Evolutionary conservation across 2,888 invertebrate genomes (phyloP).

Genomic region (Panopea generosa): DNA sequence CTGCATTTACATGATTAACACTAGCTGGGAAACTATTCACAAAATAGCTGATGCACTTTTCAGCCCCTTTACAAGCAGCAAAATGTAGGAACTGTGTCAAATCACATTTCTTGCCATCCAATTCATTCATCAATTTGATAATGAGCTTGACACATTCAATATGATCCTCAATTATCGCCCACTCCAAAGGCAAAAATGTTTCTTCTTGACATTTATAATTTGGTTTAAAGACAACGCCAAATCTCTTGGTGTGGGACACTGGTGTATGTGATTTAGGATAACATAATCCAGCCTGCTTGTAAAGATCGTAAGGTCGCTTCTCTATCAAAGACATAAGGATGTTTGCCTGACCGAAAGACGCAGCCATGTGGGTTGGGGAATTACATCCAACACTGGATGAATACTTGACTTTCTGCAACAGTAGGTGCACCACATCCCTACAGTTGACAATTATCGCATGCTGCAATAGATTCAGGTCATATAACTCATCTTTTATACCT

Average conservation of each 20-base stretch:
- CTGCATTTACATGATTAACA: conserved; percentile 84
- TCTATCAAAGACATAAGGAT: conserved; percentile 90
- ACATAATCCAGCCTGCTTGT: conserved; percentile 90
- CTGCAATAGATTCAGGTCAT: conserved; percentile 90
- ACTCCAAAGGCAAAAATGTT: conserved; percentile 78
- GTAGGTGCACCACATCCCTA: conserved; percentile 88
- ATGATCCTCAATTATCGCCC: conserved; percentile 81
- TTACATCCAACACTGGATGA: conserved; percentile 90
- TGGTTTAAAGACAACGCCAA: conserved; percentile 79
- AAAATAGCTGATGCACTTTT: conserved; percentile 79
- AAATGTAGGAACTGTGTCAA: conserved; percentile 67
- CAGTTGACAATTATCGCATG: conserved; percentile 90
- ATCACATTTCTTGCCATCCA: conserved; percentile 31
- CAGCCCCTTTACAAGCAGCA: conserved; percentile 88
- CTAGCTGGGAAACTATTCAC: conserved; percentile 75
- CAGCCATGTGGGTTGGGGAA: conserved; percentile 91
- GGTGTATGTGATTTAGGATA: conserved; percentile 90
- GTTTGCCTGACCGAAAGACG: conserved; percentile 90
- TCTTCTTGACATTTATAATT: conserved; percentile 81
- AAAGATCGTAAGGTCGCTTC: conserved; percentile 90
- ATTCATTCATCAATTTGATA: conserved; percentile 28
- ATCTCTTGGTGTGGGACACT: conserved; percentile 61
- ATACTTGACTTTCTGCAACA: conserved; percentile 88
- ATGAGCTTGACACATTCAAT: conserved; percentile 77
- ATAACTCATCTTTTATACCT: conserved; percentile 87